phyloP scores from a whole-genome alignment of 2,888 invertebrate species.

The Neoitamus cyanurus region DNA sequence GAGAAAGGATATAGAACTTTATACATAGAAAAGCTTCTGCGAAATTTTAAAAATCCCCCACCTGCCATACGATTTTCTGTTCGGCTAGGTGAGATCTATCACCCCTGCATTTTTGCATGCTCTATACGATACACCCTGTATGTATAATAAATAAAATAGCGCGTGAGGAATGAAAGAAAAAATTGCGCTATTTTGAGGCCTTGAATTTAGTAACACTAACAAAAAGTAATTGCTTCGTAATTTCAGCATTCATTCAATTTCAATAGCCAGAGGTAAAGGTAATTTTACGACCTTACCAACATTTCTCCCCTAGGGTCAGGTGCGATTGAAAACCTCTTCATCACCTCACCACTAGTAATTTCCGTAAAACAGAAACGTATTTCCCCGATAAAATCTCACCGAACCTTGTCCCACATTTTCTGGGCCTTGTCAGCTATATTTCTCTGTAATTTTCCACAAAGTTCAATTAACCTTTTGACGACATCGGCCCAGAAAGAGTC shows the following conservation, averaged over 20 bases:
- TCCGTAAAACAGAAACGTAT: background rate
- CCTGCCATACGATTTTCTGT: no score
- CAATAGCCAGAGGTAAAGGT: background rate
- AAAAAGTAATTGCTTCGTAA: background rate
- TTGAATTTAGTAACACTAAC: background rate
- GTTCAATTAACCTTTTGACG: background rate
- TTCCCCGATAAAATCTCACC: background rate
- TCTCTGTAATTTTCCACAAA: background rate
- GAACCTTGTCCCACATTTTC: background rate
- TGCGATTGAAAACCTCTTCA: background rate
- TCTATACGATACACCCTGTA: no score
- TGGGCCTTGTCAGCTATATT: background rate
- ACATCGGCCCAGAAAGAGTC: background rate
- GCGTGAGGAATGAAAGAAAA: no score
- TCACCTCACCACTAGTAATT: background rate
- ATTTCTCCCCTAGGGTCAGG: background rate
- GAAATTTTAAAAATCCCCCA: no score
- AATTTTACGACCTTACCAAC: background rate
- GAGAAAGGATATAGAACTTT: no score
- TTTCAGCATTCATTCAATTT: background rate
- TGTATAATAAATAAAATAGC: no score
- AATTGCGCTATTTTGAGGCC: background rate
- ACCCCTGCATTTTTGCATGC: no score
- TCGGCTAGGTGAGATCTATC: no score
- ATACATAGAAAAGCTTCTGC: no score